Evolutionary conservation across 2,797 vertebrate species (phyloP).

Genomic region (Nyctibius grandis): DNA sequence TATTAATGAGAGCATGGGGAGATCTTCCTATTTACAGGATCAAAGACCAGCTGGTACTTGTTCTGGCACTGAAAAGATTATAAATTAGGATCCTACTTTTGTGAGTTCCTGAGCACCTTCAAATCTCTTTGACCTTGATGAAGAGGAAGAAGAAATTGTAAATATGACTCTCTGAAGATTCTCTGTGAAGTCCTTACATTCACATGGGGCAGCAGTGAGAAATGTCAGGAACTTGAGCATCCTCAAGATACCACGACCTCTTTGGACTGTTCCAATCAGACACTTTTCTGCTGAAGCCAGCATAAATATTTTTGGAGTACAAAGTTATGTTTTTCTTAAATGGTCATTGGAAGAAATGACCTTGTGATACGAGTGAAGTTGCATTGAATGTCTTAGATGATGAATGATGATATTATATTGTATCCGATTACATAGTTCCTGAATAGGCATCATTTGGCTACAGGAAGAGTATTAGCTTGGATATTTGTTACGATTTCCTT

Average conservation of each 20-base stretch:
- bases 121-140: constrained; percentile 17
- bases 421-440: constrained; percentile 11
- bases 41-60: constrained; percentile 24
- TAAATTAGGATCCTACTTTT: constrained; percentile 1
- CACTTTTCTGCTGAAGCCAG: not conserved
- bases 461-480: constrained; percentile 9
- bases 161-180: not conserved
- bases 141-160: not conserved
- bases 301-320: not conserved
- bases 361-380: not conserved
- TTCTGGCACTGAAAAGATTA: not conserved
- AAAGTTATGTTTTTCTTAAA: not conserved
- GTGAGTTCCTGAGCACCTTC: constrained; percentile 25
- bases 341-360: constrained; percentile 1
- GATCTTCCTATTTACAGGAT: not conserved
- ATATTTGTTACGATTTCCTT: constrained; percentile 11
- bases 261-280: not conserved
- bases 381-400: not conserved
- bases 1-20: constrained; percentile 7
- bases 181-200: not conserved
- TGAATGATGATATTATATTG: constrained; percentile 18
- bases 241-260: not conserved
- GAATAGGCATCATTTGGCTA: not conserved
- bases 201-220: not conserved
- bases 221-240: not conserved